Evolutionary conservation across 2,113 vertebrate species (phyloP).

Genomic region (Mugil cephalus): DNA sequence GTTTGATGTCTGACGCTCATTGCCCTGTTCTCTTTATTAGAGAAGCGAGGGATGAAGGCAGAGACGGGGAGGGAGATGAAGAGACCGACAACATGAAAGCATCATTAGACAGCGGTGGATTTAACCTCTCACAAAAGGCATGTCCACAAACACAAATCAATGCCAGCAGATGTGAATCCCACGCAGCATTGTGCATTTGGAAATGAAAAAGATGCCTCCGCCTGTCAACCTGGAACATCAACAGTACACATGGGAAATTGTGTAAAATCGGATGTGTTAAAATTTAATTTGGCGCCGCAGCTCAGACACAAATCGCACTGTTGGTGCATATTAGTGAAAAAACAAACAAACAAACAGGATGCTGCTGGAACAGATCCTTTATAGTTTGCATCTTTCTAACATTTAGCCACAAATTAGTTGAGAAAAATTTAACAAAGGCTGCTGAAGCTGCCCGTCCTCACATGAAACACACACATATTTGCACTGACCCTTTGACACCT

Average conservation of each 20-base stretch:
- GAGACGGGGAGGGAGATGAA: conserved; percentile 43
- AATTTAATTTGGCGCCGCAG: neutral
- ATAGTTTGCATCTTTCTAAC: conserved; percentile 8
- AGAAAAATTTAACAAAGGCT: conserved; percentile 19
- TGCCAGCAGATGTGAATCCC: conserved; percentile 40
- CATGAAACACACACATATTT: conserved; percentile 9
- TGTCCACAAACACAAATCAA: conserved; percentile 60
- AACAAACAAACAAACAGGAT: neutral
- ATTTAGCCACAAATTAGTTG: conserved; percentile 19
- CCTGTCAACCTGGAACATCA: conserved; percentile 9
- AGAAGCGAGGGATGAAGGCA: conserved; percentile 43
- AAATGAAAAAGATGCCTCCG: conserved; percentile 30
- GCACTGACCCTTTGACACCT: conserved; percentile 57
- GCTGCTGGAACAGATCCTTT: conserved; percentile 3
- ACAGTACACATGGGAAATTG: neutral
- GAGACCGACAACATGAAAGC: conserved; percentile 72
- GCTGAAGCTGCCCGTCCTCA: neutral
- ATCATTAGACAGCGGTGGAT: conserved; percentile 69
- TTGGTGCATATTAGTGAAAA: neutral
- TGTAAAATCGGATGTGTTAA: conserved; percentile 8
- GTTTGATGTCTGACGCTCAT: conserved; percentile 76
- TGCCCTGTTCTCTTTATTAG: conserved; percentile 63
- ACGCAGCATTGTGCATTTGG: conserved; percentile 5
- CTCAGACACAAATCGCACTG: neutral
- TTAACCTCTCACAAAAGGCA: conserved; percentile 76